phyloP scores from a whole-genome alignment of 2,113 vertebrate genomes.

The Ammodytes dubius region DNA sequence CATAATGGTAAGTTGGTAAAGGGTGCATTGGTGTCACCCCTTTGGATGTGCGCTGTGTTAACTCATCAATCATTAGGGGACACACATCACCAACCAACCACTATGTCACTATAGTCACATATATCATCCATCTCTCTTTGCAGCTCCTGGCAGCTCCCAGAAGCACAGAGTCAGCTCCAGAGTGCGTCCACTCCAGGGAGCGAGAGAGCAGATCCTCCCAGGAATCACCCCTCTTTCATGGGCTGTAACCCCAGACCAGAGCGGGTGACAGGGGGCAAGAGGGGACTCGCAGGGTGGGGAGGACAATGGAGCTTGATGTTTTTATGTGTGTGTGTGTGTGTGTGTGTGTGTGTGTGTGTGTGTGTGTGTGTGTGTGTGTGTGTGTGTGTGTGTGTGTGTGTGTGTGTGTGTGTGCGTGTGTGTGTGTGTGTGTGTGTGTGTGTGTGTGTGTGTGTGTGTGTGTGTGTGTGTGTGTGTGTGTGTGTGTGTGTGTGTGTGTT shows the following conservation, averaged over 20 bases:
- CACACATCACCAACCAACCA: constrained; percentile 51
- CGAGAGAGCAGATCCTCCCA: constrained; percentile 65
- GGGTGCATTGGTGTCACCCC: constrained; percentile 50
- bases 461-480: no score
- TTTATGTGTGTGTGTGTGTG: constrained; percentile 21
- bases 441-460: no score
- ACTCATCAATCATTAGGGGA: constrained; percentile 76
- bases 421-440: constrained; percentile 20
- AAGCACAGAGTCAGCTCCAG: constrained; percentile 70
- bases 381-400: no score
- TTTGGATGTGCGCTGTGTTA: constrained; percentile 47
- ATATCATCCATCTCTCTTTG: constrained; percentile 79
- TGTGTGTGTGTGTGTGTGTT: no score
- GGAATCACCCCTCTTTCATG: constrained; percentile 71
- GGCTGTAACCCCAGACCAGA: constrained; percentile 68
- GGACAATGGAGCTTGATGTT: constrained; percentile 64
- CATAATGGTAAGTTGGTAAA: constrained; percentile 6
- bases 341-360: neutral
- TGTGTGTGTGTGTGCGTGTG: no score
- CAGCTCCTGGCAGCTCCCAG: constrained; percentile 74
- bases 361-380: no score
- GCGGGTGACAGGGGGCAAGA: constrained; percentile 63
- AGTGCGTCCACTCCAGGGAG: constrained; percentile 69
- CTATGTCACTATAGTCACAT: constrained; percentile 38
- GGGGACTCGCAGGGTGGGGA: constrained; percentile 24